Evolutionary conservation across 2,888 invertebrate species (phyloP).

Genomic region (Philereme transversata): DNA sequence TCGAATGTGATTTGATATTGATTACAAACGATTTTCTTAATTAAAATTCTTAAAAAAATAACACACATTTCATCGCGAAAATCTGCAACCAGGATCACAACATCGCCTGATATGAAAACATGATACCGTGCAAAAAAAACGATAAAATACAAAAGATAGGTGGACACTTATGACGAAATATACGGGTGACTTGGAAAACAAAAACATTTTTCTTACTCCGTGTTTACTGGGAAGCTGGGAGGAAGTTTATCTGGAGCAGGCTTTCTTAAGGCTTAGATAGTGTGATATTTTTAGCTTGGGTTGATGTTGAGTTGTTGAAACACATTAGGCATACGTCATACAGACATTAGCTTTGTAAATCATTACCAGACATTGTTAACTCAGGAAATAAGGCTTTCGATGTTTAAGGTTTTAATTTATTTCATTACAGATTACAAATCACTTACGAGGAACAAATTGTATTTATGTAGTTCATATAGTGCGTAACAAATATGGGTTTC

Average conservation of each 20-base stretch:
- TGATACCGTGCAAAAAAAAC: slow-evolving; percentile 31
- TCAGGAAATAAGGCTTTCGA: no score
- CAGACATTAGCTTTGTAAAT: no score
- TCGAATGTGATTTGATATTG: background rate
- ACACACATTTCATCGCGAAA: slow-evolving; percentile 17
- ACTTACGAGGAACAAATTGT: no score
- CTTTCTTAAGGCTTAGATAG: background rate
- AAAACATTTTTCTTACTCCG: slow-evolving; percentile 78
- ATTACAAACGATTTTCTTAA: background rate
- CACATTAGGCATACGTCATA: no score
- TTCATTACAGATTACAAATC: no score
- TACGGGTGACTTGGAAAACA: slow-evolving; percentile 65
- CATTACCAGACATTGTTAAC: no score
- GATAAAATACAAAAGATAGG: slow-evolving; percentile 43
- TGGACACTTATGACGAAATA: slow-evolving; percentile 63
- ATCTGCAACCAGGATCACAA: slow-evolving; percentile 28
- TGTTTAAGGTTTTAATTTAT: no score
- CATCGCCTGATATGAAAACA: slow-evolving; percentile 24
- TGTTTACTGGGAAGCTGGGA: slow-evolving; percentile 63
- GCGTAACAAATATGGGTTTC: no score
- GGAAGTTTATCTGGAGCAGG: slow-evolving; percentile 20
- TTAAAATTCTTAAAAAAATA: slow-evolving; percentile 9
- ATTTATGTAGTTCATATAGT: no score
- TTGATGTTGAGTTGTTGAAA: no score
- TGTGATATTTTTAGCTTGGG: no score